These are phyloP conservation scores for Agapetus fuscipes DNA, from an alignment of 2,888 invertebrate genomes.

Conservation along the genomic window DNA sequence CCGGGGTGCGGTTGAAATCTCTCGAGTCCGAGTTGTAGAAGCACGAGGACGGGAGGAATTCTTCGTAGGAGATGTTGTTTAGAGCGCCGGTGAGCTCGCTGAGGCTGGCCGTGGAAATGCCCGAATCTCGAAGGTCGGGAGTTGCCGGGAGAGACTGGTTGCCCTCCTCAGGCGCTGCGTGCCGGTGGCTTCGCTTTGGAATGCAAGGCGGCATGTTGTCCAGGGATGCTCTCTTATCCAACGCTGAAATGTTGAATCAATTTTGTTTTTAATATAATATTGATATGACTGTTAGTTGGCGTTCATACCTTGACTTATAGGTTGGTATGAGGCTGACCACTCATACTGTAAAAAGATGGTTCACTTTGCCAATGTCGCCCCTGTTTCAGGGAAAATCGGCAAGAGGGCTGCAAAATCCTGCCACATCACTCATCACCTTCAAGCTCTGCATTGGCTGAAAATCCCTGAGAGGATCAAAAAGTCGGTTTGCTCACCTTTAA, in stretches of 20 bases:
- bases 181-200: slow-evolving; percentile 17
- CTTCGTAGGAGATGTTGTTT: slow-evolving; percentile 31
- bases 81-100: slow-evolving; percentile 27
- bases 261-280: no score
- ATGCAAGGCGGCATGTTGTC: slow-evolving; percentile 17
- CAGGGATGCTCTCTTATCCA: slow-evolving; percentile 18
- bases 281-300: no score
- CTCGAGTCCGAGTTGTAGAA: slow-evolving; percentile 27
- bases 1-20: slow-evolving; percentile 17
- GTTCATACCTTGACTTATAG: no score
- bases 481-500: no score
- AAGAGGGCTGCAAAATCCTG: no score
- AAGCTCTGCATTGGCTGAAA: no score
- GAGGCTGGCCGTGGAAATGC: slow-evolving; percentile 35
- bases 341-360: no score
- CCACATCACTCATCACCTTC: no score
- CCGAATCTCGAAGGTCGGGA: slow-evolving; percentile 47
- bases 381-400: no score
- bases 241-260: slow-evolving; percentile 7
- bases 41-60: slow-evolving; percentile 32
- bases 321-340: no score
- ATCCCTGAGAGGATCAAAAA: no score
- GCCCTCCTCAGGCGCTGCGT: slow-evolving; percentile 12
- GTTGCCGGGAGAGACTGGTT: slow-evolving; percentile 11
- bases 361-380: no score